A percentile compares a stretch with the other conserved stretches of the same genome.
phyloP scores from a whole-genome alignment of 1,140 invertebrate species.

The Drosophila biarmipes region DNA sequence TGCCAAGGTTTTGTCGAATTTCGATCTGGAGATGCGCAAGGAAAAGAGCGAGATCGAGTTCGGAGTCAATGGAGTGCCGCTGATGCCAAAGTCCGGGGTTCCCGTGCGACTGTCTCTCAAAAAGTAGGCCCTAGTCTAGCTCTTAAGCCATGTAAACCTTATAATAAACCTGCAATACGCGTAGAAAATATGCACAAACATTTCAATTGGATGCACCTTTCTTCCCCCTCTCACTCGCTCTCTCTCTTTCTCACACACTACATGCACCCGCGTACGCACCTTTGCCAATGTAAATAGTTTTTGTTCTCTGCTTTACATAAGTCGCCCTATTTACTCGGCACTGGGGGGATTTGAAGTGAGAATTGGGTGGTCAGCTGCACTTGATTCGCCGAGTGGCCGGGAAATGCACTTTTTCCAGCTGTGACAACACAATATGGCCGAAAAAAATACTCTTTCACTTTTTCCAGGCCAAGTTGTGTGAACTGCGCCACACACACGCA shows the following conservation, averaged over 20 bases:
- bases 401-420: slow-evolving; percentile 61
- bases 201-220: slow-evolving; percentile 44
- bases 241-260: not conserved
- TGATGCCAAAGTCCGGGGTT: slow-evolving; percentile 51
- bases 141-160: not conserved
- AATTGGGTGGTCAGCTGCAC: slow-evolving; percentile 4
- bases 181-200: slow-evolving; percentile 18
- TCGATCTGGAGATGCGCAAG: slow-evolving; percentile 41
- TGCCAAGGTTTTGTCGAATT: slow-evolving; percentile 66
- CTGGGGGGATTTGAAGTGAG: slow-evolving; percentile 1
- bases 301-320: slow-evolving; percentile 50
- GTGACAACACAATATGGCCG: slow-evolving; percentile 77
- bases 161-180: slow-evolving; percentile 4
- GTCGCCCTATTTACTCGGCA: slow-evolving; percentile 33
- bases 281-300: slow-evolving; percentile 54
- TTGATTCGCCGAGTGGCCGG: slow-evolving; percentile 33
- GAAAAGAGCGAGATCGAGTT: slow-evolving; percentile 59
- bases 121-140: slow-evolving; percentile 11
- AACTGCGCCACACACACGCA: slow-evolving; percentile 57
- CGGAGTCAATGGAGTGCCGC: slow-evolving; percentile 38
- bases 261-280: slow-evolving; percentile 37
- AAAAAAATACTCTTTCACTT: slow-evolving; percentile 75
- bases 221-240: not conserved
- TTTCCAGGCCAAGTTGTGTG: slow-evolving; percentile 78
- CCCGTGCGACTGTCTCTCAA: slow-evolving; percentile 44